Base-by-base conservation (phyloP, 2,113 vertebrate species). In the Odontesthes bonariensis region DNA sequence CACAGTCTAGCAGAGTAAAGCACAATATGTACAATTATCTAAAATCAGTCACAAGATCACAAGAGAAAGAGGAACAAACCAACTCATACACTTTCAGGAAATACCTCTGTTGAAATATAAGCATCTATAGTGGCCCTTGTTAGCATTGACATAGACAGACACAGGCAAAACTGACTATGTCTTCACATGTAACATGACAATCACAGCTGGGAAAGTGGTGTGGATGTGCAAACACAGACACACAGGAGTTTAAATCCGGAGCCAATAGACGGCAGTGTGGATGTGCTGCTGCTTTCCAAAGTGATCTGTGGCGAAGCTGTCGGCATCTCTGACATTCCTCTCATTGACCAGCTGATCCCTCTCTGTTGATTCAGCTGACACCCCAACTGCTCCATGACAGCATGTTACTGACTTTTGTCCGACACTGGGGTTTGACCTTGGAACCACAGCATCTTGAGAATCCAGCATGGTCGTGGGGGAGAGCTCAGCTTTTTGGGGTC, bases 301-400 rank as follows among this genome's bases (percentile, higher is more conserved):
- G 70, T 23, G 80, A 47, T 74, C 71, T 56, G 75, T 42, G 62
- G 64, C 47, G 16, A 66, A 79, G 82, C 85, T 68, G 75, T 86
- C 87, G 79, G 87, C 64, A 60, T 72, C 81, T 73, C 75, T 73
- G 69, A 82, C 88, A 92, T 91, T 91, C 88, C 75, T 70, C 61
- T 42, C 11, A 1, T 58, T 60, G 47, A 63, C 85, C 81, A 79
- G 82, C 82, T 90, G 90, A 93, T 93, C 92, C 89, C 74, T 44
- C 57, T 53, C 55, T 94, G 92, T 92, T 94, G 88, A 89, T 90
- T 90, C 92, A 94, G 92, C 90, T 94, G 91, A 75, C 74, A 20
- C 63, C 54, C 54, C 20, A 31, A 51, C 51, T 38, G 27, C 63
- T 69, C 82, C 81, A 73, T 85, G 81, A 87, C 84, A 86, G 83